A percentile compares a stretch with the other conserved stretches of the same genome.
These are phyloP conservation scores for Ptilonorhynchus violaceus DNA, from an alignment of 2,113 vertebrate species.

Conservation along the genomic window DNA sequence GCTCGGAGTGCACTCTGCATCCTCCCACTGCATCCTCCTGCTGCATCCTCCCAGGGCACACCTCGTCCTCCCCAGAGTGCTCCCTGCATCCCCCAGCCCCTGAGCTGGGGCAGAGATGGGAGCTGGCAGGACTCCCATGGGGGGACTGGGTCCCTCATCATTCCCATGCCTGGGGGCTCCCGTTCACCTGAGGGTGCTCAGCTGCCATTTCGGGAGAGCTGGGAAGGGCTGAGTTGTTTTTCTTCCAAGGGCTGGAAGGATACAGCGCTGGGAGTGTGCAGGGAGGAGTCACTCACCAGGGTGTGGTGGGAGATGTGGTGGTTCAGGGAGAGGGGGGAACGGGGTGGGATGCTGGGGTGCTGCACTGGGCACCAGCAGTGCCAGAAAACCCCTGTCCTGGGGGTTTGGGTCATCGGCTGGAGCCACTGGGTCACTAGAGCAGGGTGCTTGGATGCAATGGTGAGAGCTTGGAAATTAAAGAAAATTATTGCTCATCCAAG, in stretches of 20 bases:
- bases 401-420: background rate
- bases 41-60: background rate
- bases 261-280: fast-evolving
- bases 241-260: background rate
- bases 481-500: background rate
- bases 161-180: background rate
- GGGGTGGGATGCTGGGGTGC: background rate
- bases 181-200: background rate
- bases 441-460: background rate
- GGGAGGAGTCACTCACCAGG: background rate
- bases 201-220: background rate
- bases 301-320: background rate
- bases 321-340: background rate
- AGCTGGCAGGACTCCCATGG: background rate
- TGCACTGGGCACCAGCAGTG: background rate
- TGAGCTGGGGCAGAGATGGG: background rate
- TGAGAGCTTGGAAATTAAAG: background rate
- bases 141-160: fast-evolving
- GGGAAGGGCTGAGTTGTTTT: background rate
- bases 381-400: background rate
- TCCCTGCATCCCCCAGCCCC: background rate
- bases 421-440: background rate
- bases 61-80: background rate
- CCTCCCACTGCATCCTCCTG: background rate
- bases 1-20: background rate